These are phyloP conservation scores for Lanistes nyassanus DNA, from an alignment of 1,140 invertebrate species.

Conservation along the genomic window DNA sequence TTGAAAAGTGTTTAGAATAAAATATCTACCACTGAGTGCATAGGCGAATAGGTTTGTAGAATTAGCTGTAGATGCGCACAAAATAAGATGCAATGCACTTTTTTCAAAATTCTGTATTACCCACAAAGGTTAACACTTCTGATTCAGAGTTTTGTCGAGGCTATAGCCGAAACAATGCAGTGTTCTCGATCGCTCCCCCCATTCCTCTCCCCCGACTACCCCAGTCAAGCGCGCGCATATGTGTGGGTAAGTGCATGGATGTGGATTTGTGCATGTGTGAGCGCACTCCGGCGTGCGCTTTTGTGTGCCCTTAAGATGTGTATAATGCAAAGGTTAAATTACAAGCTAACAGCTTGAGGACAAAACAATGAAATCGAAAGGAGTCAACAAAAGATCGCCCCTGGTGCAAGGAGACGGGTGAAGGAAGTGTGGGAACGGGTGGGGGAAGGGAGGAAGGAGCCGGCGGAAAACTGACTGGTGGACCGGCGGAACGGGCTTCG, in stretches of 20 bases:
- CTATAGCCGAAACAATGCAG: background rate
- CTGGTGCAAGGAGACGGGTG: background rate
- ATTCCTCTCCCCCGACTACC: background rate
- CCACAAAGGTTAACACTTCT: background rate
- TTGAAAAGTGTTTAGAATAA: too few species aligned
- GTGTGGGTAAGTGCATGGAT: background rate
- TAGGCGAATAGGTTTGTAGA: background rate
- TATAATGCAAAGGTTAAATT: background rate
- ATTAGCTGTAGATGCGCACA: background rate
- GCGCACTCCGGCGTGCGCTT: background rate
- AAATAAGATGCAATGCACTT: background rate
- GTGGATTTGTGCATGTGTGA: background rate
- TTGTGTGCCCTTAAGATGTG: background rate
- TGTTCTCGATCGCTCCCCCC: background rate
- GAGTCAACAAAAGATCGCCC: background rate
- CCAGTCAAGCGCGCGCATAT: constrained; percentile 1
- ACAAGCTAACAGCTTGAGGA: background rate
- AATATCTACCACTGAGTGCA: too few species aligned
- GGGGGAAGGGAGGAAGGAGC: background rate
- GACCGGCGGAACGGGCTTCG: background rate
- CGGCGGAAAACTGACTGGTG: background rate
- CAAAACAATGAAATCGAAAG: background rate
- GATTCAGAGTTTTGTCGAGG: background rate
- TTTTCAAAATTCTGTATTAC: background rate
- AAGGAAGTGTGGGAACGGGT: background rate